A percentile compares a stretch with the other conserved stretches of the same genome.
phyloP scores from a whole-genome alignment of 2,797 vertebrate genomes.

The Malacoraja senta region DNA sequence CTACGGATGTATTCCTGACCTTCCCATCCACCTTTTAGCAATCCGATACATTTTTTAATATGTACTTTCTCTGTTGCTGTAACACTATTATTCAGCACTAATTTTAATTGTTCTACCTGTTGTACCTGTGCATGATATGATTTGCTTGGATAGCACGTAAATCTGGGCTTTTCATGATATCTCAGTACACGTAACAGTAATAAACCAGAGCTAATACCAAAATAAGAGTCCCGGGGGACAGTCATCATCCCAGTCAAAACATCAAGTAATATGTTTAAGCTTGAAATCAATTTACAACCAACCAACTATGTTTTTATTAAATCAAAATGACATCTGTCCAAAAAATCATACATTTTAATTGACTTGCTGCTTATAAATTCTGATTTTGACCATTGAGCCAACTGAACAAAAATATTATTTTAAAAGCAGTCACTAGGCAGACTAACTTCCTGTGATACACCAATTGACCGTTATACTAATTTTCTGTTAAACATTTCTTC shows the following conservation, averaged over 20 bases:
- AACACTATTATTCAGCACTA: too few relatives aligned
- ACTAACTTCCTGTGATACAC: not conserved
- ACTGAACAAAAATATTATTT: not conserved
- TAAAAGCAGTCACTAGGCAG: not conserved
- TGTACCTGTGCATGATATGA: too few relatives aligned
- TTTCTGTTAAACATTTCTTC: not conserved
- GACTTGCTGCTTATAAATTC: not conserved
- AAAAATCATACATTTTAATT: not conserved
- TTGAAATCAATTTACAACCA: not conserved
- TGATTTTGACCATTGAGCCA: not conserved
- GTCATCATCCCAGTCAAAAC: not conserved
- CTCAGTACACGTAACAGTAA: too few relatives aligned
- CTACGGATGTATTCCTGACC: too few relatives aligned
- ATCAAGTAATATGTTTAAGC: not conserved
- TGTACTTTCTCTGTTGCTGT: too few relatives aligned
- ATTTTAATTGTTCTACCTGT: too few relatives aligned
- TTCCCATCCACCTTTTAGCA: too few relatives aligned
- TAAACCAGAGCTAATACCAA: too few relatives aligned
- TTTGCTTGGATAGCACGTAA: too few relatives aligned
- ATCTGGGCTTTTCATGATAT: too few relatives aligned
- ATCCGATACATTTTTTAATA: too few relatives aligned
- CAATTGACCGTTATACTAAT: not conserved
- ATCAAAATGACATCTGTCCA: too few relatives aligned
- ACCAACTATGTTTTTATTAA: not conserved
- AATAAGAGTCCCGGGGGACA: not conserved